phyloP scores from a whole-genome alignment of 2,113 vertebrate species.

The Coptodon rendalli region DNA sequence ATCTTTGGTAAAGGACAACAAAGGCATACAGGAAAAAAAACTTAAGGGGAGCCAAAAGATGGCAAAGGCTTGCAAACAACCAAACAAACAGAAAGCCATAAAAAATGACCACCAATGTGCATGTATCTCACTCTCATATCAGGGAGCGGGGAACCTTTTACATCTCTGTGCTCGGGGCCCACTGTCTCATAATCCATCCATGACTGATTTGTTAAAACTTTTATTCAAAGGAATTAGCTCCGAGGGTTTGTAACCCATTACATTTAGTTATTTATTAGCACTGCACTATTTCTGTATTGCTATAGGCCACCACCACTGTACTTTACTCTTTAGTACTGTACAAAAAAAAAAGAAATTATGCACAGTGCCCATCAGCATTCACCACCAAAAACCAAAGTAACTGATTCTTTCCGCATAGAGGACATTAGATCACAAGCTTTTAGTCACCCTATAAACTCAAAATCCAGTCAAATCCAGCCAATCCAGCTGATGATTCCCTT shows the following conservation, averaged over 20 bases:
- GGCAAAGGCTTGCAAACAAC: neutral
- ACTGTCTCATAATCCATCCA: neutral
- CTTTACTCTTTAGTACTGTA: neutral
- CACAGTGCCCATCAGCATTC: neutral
- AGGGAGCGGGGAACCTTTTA: neutral
- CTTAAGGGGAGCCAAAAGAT: neutral
- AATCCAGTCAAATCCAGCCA: slow-evolving; percentile 41
- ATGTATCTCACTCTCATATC: neutral
- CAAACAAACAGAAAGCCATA: neutral
- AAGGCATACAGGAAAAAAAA: neutral
- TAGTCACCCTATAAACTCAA: slow-evolving; percentile 25
- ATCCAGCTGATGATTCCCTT: slow-evolving; percentile 14
- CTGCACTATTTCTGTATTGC: neutral
- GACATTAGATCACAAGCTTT: slow-evolving; percentile 32
- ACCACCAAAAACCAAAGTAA: neutral
- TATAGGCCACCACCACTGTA: neutral
- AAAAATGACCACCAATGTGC: neutral
- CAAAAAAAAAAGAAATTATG: neutral
- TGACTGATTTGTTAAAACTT: neutral
- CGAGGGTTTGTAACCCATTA: neutral
- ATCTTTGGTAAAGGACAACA: neutral
- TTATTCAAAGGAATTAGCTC: neutral
- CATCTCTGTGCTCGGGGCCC: neutral
- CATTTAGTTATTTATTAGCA: neutral
- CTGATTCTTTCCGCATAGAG: slow-evolving; percentile 5